Evolutionary conservation across 2,113 vertebrate species (phyloP).

Genomic region (Dasyornis broadbenti): DNA sequence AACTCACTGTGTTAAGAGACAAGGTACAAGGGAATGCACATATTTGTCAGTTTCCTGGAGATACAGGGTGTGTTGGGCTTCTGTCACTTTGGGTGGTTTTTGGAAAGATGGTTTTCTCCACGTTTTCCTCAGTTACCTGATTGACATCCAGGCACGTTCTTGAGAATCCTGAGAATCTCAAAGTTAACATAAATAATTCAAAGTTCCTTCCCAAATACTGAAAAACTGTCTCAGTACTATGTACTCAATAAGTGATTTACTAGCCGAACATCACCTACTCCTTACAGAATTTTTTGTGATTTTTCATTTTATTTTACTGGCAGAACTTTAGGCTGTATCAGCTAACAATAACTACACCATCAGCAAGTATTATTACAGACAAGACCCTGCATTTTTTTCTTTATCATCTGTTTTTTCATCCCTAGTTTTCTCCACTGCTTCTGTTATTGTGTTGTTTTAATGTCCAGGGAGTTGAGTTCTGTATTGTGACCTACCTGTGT

Average conservation of each 20-base stretch:
- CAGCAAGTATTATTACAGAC: not conserved
- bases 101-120: not conserved
- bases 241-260: not conserved
- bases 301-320: not conserved
- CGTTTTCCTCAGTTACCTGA: not conserved
- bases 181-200: not conserved
- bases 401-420: not conserved
- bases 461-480: not conserved
- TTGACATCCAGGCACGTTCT: rapidly evolving
- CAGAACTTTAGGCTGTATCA: not conserved
- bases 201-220: not conserved
- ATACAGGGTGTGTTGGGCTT: not conserved
- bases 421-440: not conserved
- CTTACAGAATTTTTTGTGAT: not conserved
- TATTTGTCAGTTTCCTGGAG: not conserved
- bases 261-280: not conserved
- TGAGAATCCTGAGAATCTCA: not conserved
- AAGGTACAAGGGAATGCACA: not conserved
- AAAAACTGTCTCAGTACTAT: not conserved
- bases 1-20: not conserved
- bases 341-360: not conserved
- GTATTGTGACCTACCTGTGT: not conserved
- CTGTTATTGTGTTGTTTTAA: not conserved
- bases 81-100: not conserved
- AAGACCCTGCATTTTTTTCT: not conserved